These are phyloP conservation scores for Parasteatoda lunata DNA, from an alignment of 2,888 invertebrate genomes.

Conservation along the genomic window DNA sequence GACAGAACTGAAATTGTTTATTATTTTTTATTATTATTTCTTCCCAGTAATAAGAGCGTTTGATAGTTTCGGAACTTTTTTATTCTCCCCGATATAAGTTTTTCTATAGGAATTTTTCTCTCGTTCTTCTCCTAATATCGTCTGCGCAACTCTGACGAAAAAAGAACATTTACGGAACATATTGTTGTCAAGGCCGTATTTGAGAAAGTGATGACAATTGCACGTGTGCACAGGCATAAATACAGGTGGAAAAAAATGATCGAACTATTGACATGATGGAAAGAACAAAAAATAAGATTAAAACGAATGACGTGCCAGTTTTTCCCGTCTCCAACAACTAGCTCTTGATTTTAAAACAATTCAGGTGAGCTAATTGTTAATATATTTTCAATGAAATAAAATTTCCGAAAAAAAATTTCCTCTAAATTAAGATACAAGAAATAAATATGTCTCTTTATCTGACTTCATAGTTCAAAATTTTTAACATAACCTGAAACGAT, in stretches of 20 bases:
- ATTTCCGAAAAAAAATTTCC: too few relatives aligned
- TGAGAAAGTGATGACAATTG: neutral
- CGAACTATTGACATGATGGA: constrained; percentile 37
- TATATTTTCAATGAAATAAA: too few relatives aligned
- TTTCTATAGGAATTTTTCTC: neutral
- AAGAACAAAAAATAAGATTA: constrained; percentile 4
- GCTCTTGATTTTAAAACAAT: neutral
- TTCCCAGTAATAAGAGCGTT: neutral
- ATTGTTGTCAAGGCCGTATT: constrained; percentile 24
- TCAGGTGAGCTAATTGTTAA: neutral
- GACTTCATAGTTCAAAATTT: too few relatives aligned
- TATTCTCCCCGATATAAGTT: constrained; percentile 1
- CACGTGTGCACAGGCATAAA: constrained; percentile 32
- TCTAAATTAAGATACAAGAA: too few relatives aligned
- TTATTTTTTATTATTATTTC: neutral
- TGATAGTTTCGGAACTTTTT: neutral
- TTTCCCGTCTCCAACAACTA: neutral
- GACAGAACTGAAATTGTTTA: neutral
- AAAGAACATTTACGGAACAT: constrained; percentile 29
- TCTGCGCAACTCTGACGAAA: neutral
- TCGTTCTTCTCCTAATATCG: neutral
- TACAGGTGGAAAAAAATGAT: constrained; percentile 36
- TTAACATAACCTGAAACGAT: too few relatives aligned
- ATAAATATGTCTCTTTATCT: too few relatives aligned
- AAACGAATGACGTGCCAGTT: neutral